Conservation (phyloP, 30 jellyfish, hydroid and myxozoan genomes). For the Aurelia aurita complex sp. Pacific region DNA sequence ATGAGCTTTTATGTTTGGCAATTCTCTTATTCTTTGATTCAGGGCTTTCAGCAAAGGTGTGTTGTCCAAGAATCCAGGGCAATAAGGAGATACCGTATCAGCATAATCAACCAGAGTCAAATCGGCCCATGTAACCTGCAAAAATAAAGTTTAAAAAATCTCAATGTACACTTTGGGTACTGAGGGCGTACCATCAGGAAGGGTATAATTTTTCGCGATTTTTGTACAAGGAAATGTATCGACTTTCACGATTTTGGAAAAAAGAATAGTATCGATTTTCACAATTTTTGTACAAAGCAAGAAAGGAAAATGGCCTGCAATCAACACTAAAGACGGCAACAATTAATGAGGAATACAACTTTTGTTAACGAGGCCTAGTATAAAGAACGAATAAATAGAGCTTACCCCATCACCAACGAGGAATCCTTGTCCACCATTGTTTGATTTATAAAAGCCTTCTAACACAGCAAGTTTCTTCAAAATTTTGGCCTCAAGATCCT, state of each 20-base stretch:
- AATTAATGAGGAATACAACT: no score
- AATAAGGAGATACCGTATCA: neutral
- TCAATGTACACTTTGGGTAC: neutral
- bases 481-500: conserved; percentile 29
- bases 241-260: no score
- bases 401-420: conserved; percentile 65
- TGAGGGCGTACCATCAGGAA: no score
- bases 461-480: conserved; percentile 22
- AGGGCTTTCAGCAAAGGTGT: conserved; percentile 57
- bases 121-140: conserved; percentile 71
- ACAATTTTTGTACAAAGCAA: no score
- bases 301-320: no score
- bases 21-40: conserved; percentile 32
- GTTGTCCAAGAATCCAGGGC: conserved; percentile 31
- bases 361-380: no score
- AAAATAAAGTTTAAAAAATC: neutral
- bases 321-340: no score
- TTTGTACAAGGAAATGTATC: no score
- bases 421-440: conserved; percentile 49
- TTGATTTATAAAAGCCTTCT: conserved; percentile 42
- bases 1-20: conserved; percentile 35
- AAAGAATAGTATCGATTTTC: no score
- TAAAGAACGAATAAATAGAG: neutral
- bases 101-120: conserved; percentile 27
- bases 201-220: no score